phyloP scores from a whole-genome alignment of 1,140 invertebrate genomes.

The Daktulosphaira vitifoliae region DNA sequence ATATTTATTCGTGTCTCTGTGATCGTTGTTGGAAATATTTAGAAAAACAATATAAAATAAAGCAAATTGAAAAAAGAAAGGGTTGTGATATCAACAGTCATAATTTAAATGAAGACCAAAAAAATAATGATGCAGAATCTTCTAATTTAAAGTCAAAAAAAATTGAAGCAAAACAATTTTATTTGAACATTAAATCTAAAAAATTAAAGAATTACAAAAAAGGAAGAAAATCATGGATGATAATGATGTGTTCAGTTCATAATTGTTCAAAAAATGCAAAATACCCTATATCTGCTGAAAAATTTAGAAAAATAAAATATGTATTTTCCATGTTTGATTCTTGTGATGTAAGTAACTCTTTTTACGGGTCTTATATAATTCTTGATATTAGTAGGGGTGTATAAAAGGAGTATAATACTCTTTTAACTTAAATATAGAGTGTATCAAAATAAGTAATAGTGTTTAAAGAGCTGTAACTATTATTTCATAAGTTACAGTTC shows the following conservation, averaged over 20 bases:
- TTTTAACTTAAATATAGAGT: too few relatives aligned
- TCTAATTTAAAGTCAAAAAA: too few relatives aligned
- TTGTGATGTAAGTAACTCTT: not conserved
- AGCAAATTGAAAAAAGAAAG: not conserved
- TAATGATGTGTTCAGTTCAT: not conserved
- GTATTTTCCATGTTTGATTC: not conserved
- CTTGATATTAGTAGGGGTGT: too few relatives aligned
- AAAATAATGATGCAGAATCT: not conserved
- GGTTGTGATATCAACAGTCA: too few relatives aligned
- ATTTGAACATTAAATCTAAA: not conserved
- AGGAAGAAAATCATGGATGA: not conserved
- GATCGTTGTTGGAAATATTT: slow-evolving; percentile 7
- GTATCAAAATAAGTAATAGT: too few relatives aligned
- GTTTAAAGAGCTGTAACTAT: too few relatives aligned
- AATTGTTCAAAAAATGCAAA: not conserved
- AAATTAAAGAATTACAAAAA: not conserved
- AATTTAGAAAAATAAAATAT: not conserved
- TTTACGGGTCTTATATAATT: too few relatives aligned
- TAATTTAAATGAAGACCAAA: not conserved
- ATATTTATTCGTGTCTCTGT: slow-evolving; percentile 9
- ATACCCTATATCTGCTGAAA: not conserved
- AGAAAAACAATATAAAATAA: not conserved
- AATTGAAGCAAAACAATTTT: too few relatives aligned
- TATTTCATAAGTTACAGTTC: too few relatives aligned
- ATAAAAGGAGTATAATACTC: too few relatives aligned